Evolutionary conservation across 2,113 vertebrate species (phyloP).

Genomic region (Pelvicachromis taeniatus): DNA sequence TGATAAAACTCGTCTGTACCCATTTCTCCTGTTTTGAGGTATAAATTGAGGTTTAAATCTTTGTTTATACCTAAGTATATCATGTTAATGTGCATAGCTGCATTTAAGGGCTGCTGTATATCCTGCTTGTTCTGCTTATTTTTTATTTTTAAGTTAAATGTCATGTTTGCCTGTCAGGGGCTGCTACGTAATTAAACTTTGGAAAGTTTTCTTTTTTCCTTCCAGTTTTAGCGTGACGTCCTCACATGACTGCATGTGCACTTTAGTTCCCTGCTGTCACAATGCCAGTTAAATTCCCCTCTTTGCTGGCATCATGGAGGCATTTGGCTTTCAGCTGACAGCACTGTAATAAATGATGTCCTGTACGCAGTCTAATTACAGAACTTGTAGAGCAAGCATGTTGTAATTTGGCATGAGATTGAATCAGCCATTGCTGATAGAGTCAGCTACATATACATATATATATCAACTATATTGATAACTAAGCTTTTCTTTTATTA

Average conservation of each 20-base stretch:
- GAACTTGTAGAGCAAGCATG: background rate
- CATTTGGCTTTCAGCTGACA: background rate
- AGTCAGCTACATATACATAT: background rate
- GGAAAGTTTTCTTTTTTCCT: background rate
- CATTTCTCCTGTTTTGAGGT: background rate
- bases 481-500: background rate
- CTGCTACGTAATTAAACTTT: background rate
- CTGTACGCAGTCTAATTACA: background rate
- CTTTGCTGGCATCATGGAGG: background rate
- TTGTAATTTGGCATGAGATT: background rate
- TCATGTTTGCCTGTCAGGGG: background rate
- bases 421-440: background rate
- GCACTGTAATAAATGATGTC: background rate
- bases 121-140: background rate
- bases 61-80: background rate
- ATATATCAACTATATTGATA: background rate
- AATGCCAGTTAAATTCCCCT: slow-evolving; percentile 17
- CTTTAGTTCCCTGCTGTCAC: slow-evolving; percentile 31
- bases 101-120: background rate
- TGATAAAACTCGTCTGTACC: slow-evolving; percentile 1
- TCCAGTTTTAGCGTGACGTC: background rate
- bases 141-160: background rate
- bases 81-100: background rate
- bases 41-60: too few relatives aligned
- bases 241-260: slow-evolving; percentile 15